Base-by-base conservation (phyloP, 2,888 invertebrate species). In the Thereva unica region DNA sequence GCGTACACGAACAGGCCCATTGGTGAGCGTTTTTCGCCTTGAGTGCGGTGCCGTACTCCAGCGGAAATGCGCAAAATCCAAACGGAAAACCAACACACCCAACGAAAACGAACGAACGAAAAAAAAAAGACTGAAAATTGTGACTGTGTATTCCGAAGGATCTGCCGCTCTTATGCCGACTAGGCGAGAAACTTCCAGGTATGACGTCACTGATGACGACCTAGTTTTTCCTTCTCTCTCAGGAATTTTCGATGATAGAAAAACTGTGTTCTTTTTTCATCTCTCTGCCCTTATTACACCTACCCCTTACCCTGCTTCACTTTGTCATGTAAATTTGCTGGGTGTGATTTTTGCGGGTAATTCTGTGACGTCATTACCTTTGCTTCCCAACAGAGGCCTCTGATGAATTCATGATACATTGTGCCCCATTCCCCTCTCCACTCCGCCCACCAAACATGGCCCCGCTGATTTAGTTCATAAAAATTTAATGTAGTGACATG, bases 1-100 rank as follows among this genome's bases (percentile, higher is more conserved):
- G 40, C 4, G n/a, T 55, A 5, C 10, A 42, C 7, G 12, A n/a
- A 55, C 41, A 41, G 40, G 34, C 5, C 5, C 5, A 10, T n/a
- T 47, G n/a, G 47, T 47, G n/a, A 10, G 53, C 38, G 37, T 55
- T 40, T 10, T 10, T 41, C 23, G 12, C 4, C 40, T 41, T 10
- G 12, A 10, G n/a, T 7, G 9, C 40, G 41, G 41, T 41, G 53
- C 37, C 10, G 7, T 53, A 6, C n/a, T 23, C 8, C 38, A 45
- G 41, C 40, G 59, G 49, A 61, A 61, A 49, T 61, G 59, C 59
- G 59, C 59, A 61, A 61, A 61, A 61, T 61, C 59, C 42, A 23
- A 23, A 40, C n/a, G 5, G 3, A 55, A 8, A 57, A 57, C 57
- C 6, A 35, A 57, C 35, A 57, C 57, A 44, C 45, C 35, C 9